Evolutionary conservation across 2,888 invertebrate genomes (phyloP).

Genomic region (Melanchra persicariae): DNA sequence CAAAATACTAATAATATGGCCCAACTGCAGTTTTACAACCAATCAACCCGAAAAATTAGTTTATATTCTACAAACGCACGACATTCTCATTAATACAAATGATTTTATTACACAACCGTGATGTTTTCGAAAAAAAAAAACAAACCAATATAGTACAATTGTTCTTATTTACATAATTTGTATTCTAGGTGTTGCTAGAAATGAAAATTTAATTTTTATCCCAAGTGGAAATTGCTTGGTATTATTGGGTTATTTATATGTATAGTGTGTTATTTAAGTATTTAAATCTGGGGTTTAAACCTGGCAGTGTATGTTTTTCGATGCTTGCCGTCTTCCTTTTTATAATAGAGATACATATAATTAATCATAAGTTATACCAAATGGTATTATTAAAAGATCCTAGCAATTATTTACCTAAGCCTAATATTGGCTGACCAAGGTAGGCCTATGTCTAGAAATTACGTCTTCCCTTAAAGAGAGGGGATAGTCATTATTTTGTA

Average conservation of each 20-base stretch:
- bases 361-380: conserved; percentile 41
- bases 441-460: conserved; percentile 32
- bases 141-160: conserved; percentile 49
- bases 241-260: neutral
- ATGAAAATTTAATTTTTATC: conserved; percentile 61
- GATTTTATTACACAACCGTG: conserved; percentile 62
- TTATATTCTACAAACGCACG: conserved; percentile 28
- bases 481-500: conserved; percentile 10
- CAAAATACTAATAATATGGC: neutral
- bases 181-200: conserved; percentile 60
- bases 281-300: conserved; percentile 11
- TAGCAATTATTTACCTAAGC: conserved; percentile 38
- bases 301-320: conserved; percentile 20
- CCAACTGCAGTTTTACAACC: neutral
- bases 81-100: conserved; percentile 44
- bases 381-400: conserved; percentile 28
- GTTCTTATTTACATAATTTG: conserved; percentile 63
- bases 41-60: conserved; percentile 38
- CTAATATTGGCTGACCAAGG: conserved; percentile 25
- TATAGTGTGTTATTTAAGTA: neutral
- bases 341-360: conserved; percentile 10
- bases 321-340: conserved; percentile 9
- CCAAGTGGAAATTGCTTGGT: neutral
- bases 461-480: conserved; percentile 23
- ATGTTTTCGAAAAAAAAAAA: conserved; percentile 51